Conservation (phyloP, 92 coral and sea anemone genomes). For the Palythoa heliodiscus region DNA sequence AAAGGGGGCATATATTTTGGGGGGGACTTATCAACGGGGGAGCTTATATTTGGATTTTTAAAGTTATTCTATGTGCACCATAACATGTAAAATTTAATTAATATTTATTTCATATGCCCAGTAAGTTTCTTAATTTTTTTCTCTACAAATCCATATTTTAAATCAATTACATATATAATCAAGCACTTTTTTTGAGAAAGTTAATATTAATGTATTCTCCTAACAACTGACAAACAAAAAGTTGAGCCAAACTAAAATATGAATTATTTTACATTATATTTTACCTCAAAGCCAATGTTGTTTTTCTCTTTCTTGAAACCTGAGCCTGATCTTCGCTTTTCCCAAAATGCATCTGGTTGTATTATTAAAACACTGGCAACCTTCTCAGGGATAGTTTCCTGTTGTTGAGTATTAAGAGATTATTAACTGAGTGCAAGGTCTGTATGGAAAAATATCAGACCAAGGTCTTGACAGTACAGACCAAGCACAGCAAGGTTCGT, state of each 20-base stretch:
- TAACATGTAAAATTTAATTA: too few species aligned
- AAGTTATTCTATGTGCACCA: too few species aligned
- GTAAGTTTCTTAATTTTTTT: background rate
- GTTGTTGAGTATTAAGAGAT: background rate
- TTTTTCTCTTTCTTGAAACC: conserved; percentile 83
- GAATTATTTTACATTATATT: background rate
- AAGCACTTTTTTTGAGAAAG: background rate
- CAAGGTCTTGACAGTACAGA: too few species aligned
- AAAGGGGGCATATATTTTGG: too few species aligned
- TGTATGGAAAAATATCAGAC: too few species aligned
- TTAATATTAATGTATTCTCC: too few species aligned
- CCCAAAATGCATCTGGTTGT: conserved; percentile 99
- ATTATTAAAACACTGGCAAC: conserved; percentile 83
- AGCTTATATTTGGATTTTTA: too few species aligned
- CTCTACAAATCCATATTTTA: background rate
- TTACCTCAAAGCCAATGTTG: conserved; percentile 79
- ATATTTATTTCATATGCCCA: too few species aligned
- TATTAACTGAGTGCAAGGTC: too few species aligned
- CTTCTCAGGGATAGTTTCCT: conserved; percentile 85
- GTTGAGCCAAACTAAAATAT: background rate
- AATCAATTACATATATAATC: too few species aligned
- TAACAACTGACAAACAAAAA: background rate
- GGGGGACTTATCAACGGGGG: too few species aligned
- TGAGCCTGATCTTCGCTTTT: conserved; percentile 90
- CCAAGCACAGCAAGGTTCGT: too few species aligned